phyloP scores from a whole-genome alignment of 1,140 invertebrate genomes.

The Papilio dardanus region DNA sequence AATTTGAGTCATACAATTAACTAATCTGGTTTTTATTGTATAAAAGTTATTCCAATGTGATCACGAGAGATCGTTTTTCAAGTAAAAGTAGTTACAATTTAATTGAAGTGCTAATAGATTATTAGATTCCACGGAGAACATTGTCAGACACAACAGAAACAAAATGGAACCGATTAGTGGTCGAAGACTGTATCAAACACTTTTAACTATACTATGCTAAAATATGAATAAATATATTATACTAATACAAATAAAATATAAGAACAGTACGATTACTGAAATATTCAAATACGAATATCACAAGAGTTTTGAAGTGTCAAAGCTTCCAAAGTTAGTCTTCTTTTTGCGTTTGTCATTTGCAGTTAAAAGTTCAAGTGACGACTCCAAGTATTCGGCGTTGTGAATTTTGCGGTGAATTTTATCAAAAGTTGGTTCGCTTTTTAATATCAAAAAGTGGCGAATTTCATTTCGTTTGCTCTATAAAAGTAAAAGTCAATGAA shows the following conservation, averaged over 20 bases:
- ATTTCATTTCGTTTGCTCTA: conserved; percentile 15
- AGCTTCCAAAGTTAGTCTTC: conserved; percentile 30
- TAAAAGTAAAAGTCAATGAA: conserved; percentile 16
- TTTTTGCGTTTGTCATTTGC: conserved; percentile 39
- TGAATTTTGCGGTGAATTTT: conserved; percentile 30
- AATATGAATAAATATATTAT: too few relatives aligned
- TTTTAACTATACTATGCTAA: too few relatives aligned
- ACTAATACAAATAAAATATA: background rate
- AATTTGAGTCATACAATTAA: conserved; percentile 27
- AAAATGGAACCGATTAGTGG: too few relatives aligned
- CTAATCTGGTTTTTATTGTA: background rate
- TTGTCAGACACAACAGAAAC: background rate
- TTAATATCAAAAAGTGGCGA: conserved; percentile 21
- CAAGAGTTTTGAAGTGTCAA: conserved; percentile 34
- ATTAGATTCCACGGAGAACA: background rate
- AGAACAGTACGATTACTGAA: conserved; percentile 9
- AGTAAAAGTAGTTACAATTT: background rate
- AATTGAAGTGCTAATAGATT: too few relatives aligned
- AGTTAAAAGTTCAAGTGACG: conserved; percentile 36
- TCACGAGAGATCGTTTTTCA: background rate
- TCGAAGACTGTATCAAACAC: too few relatives aligned
- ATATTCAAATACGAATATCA: conserved; percentile 34
- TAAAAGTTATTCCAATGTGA: background rate
- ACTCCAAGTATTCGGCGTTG: conserved; percentile 30
- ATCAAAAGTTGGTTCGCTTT: conserved; percentile 4